A percentile compares a stretch with the other conserved stretches of the same genome.
phyloP scores from a whole-genome alignment of 2,888 invertebrate genomes.

The Hypomecis punctinalis region DNA sequence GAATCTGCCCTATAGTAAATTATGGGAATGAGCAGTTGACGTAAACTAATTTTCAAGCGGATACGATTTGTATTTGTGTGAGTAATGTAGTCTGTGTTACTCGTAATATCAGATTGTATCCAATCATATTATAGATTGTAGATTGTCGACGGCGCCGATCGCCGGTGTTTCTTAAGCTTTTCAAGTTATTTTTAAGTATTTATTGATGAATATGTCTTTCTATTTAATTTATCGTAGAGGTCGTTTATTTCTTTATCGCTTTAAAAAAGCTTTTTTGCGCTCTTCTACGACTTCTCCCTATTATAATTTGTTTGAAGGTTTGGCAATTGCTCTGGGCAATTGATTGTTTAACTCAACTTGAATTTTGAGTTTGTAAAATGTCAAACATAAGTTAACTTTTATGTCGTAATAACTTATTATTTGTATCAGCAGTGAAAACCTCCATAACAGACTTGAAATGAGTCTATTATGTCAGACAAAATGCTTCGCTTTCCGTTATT shows the following conservation, averaged over 20 bases:
- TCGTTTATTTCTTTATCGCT: slow-evolving; percentile 43
- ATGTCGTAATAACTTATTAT: too few relatives aligned
- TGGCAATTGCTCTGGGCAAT: too few relatives aligned
- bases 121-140: slow-evolving; percentile 64
- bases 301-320: too few relatives aligned
- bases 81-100: slow-evolving; percentile 47
- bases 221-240: slow-evolving; percentile 48
- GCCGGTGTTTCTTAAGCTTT: background rate
- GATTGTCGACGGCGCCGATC: slow-evolving; percentile 48
- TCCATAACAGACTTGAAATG: too few relatives aligned
- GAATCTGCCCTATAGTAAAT: background rate
- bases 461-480: too few relatives aligned
- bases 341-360: too few relatives aligned
- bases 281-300: too few relatives aligned
- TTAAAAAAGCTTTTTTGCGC: too few relatives aligned
- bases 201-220: slow-evolving; percentile 58
- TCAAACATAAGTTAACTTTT: too few relatives aligned
- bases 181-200: background rate
- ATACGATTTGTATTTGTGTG: slow-evolving; percentile 27
- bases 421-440: too few relatives aligned
- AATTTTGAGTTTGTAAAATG: too few relatives aligned
- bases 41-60: background rate
- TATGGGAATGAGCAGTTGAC: background rate
- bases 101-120: slow-evolving; percentile 48
- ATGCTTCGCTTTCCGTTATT: slow-evolving; percentile 14